These are phyloP conservation scores for Andricus curvator DNA, from an alignment of 2,888 invertebrate genomes.

Conservation along the genomic window DNA sequence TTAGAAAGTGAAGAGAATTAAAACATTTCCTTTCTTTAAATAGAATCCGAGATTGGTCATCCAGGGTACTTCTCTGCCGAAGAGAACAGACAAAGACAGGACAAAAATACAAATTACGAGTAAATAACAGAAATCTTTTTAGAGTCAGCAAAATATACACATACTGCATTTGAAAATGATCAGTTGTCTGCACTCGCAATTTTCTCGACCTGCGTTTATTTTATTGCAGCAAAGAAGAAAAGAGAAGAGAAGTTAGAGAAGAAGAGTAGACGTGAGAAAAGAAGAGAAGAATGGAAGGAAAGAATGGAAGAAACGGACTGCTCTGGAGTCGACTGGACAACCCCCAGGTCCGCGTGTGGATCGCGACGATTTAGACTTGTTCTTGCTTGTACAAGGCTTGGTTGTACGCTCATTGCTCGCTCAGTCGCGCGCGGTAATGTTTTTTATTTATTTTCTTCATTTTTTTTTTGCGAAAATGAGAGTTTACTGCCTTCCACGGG, in stretches of 20 bases:
- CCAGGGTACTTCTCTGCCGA: not conserved
- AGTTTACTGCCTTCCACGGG: slow-evolving; percentile 72
- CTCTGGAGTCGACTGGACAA: slow-evolving; percentile 19
- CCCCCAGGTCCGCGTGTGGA: slow-evolving; percentile 36
- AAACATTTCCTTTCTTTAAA: slow-evolving; percentile 11
- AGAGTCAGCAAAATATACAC: slow-evolving; percentile 38
- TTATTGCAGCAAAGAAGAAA: slow-evolving; percentile 20
- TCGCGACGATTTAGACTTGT: slow-evolving; percentile 39
- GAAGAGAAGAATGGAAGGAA: slow-evolving; percentile 14
- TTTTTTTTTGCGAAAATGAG: slow-evolving; percentile 72
- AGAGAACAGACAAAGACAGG: slow-evolving; percentile 8
- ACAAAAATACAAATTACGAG: slow-evolving; percentile 30
- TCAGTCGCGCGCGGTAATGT: slow-evolving; percentile 47
- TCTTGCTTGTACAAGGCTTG: slow-evolving; percentile 14
- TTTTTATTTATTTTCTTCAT: slow-evolving; percentile 45
- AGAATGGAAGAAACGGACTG: slow-evolving; percentile 23
- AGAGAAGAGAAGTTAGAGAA: slow-evolving; percentile 9
- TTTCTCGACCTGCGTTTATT: slow-evolving; percentile 39
- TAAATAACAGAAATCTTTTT: slow-evolving; percentile 40
- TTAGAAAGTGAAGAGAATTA: slow-evolving; percentile 9
- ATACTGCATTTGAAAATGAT: slow-evolving; percentile 37
- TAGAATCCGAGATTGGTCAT: not conserved
- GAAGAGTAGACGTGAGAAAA: slow-evolving; percentile 39
- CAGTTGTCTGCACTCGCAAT: slow-evolving; percentile 39
- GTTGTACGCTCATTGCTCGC: slow-evolving; percentile 39